phyloP scores from a whole-genome alignment of 2,888 invertebrate species.

The Lepidocyrtoides sp. region DNA sequence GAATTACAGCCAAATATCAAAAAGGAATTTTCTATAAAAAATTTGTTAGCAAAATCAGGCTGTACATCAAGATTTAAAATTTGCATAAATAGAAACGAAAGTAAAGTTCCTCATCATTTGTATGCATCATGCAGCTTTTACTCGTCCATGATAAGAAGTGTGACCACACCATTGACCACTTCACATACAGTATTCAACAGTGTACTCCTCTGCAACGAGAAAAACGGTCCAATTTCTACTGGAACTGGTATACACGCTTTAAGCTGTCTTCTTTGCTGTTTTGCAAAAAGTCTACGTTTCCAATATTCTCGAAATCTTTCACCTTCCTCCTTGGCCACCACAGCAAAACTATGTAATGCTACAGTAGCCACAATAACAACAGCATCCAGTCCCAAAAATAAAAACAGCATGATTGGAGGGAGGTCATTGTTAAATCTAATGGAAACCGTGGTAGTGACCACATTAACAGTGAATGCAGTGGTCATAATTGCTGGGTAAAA shows the following conservation, averaged over 20 bases:
- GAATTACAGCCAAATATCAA: too few species aligned
- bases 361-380: background rate
- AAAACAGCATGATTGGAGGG: background rate
- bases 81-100: too few species aligned
- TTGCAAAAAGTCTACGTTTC: background rate
- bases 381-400: background rate
- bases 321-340: background rate
- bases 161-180: background rate
- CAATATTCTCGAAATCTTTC: background rate
- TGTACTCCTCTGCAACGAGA: slow-evolving; percentile 1
- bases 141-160: background rate
- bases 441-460: slow-evolving; percentile 10
- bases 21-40: too few species aligned
- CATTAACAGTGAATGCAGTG: slow-evolving; percentile 1
- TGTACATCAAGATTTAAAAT: too few species aligned
- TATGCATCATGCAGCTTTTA: too few species aligned
- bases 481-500: background rate
- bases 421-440: background rate
- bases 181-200: background rate
- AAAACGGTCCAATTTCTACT: slow-evolving; percentile 6
- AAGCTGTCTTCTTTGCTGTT: background rate
- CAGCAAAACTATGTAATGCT: background rate
- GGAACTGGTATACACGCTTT: background rate
- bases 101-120: too few species aligned
- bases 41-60: too few species aligned